These are phyloP conservation scores for Cossypha niveicapilla DNA, from an alignment of 2,797 vertebrate genomes.

Conservation along the genomic window DNA sequence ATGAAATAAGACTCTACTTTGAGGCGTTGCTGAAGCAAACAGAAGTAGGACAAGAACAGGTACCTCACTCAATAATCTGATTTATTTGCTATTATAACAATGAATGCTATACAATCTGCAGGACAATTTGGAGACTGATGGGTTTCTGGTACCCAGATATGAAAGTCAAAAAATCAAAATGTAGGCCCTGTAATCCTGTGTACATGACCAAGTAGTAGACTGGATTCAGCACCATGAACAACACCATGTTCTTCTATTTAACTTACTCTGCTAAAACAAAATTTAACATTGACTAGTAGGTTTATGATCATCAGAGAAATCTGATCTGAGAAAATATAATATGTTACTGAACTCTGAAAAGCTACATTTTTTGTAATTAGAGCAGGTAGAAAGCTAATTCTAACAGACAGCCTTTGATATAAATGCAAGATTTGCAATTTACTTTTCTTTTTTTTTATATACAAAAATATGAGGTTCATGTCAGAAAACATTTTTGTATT, in stretches of 20 bases:
- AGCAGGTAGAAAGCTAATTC: background rate
- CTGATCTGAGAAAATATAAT: background rate
- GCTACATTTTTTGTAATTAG: background rate
- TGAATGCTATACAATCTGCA: background rate
- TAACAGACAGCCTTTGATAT: background rate
- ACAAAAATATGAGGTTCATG: background rate
- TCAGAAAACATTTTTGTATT: background rate
- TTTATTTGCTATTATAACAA: background rate
- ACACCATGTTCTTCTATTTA: background rate
- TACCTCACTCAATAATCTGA: background rate
- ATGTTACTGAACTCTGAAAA: background rate
- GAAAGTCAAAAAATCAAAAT: background rate
- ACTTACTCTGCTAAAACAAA: background rate
- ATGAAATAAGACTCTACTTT: background rate
- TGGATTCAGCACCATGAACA: slow-evolving; percentile 42
- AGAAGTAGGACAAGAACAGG: background rate
- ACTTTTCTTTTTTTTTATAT: background rate
- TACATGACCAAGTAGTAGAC: background rate
- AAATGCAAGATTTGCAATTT: background rate
- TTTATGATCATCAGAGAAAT: background rate
- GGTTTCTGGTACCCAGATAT: background rate
- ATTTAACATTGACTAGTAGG: background rate
- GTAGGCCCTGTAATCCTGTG: background rate
- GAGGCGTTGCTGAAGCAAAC: background rate
- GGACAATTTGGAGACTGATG: background rate